Percentiles rank a stretch among this genome's conserved stretches.
Conservation (phyloP, 2,113 vertebrate genomes). For the Mungos mungo region DNA sequence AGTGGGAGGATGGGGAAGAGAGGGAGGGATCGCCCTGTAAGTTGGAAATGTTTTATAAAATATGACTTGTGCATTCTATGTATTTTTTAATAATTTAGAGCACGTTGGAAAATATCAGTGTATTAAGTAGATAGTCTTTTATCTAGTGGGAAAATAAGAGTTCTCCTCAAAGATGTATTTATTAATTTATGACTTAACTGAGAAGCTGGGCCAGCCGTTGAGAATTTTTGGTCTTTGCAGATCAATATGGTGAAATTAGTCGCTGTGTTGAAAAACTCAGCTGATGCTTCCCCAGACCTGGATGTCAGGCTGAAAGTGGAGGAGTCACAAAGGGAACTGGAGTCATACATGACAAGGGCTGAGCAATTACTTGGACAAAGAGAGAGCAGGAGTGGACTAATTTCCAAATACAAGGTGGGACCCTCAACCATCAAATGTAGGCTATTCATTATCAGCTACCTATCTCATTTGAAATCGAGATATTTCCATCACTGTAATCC, state of each 20-base stretch:
- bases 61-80: not conserved
- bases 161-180: constrained; percentile 29
- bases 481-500: not conserved
- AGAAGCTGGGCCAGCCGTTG: constrained; percentile 1
- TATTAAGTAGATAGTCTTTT: constrained; percentile 12
- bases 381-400: constrained; percentile 61
- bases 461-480: not conserved
- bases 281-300: constrained; percentile 21
- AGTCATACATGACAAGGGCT: constrained; percentile 79
- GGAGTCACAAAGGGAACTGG: constrained; percentile 80
- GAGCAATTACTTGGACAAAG: constrained; percentile 78
- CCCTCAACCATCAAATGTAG: not conserved
- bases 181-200: not conserved
- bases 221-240: constrained; percentile 74
- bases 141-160: constrained; percentile 50
- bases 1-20: not conserved
- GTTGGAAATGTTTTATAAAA: constrained; percentile 17
- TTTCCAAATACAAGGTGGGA: constrained; percentile 84
- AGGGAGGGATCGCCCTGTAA: not conserved
- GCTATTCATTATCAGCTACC: not conserved
- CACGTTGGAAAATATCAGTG: constrained; percentile 5
- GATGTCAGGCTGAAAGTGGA: constrained; percentile 79
- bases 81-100: not conserved
- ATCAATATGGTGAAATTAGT: constrained; percentile 67
- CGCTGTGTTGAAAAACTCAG: constrained; percentile 46